Evolutionary conservation across 2,113 vertebrate species (phyloP).

Genomic region (Etheostoma cragini): DNA sequence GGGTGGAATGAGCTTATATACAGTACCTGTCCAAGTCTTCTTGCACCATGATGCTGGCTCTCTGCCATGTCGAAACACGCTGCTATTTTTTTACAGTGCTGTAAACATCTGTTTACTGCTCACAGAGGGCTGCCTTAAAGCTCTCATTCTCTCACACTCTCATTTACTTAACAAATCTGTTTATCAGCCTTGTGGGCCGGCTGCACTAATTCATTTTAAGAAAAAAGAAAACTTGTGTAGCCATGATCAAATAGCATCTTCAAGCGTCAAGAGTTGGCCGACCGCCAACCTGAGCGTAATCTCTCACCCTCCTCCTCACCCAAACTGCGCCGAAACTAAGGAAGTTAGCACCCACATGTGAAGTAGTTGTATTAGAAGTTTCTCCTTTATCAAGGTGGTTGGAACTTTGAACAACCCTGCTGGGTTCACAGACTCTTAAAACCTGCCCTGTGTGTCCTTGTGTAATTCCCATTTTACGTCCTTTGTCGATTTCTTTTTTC

Average conservation of each 20-base stretch:
- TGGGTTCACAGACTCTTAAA: conserved; percentile 15
- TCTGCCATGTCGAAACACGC: conserved; percentile 15
- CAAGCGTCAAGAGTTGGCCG: conserved; percentile 43
- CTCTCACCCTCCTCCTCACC: conserved; percentile 15
- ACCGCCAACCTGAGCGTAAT: conserved; percentile 37
- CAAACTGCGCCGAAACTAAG: conserved; percentile 18
- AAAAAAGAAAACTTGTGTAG: conserved; percentile 38
- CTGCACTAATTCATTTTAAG: conserved; percentile 58
- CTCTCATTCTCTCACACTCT: conserved; percentile 14
- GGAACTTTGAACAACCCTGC: conserved; percentile 2
- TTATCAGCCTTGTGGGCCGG: conserved; percentile 49
- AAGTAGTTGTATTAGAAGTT: conserved; percentile 9
- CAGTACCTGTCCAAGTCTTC: neutral
- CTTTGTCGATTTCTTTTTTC: neutral
- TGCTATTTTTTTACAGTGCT: conserved; percentile 45
- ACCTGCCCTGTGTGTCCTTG: neutral
- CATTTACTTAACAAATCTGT: conserved; percentile 55
- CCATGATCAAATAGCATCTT: conserved; percentile 71
- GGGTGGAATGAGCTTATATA: neutral
- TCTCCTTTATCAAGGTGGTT: conserved; percentile 30
- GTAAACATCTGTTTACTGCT: conserved; percentile 52
- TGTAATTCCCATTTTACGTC: conserved; percentile 5
- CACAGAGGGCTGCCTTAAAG: conserved; percentile 50
- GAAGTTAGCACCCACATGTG: conserved; percentile 23
- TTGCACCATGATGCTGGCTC: conserved; percentile 17